These are phyloP conservation scores for Portevinia maculata DNA, from an alignment of 2,888 invertebrate species.

Conservation along the genomic window DNA sequence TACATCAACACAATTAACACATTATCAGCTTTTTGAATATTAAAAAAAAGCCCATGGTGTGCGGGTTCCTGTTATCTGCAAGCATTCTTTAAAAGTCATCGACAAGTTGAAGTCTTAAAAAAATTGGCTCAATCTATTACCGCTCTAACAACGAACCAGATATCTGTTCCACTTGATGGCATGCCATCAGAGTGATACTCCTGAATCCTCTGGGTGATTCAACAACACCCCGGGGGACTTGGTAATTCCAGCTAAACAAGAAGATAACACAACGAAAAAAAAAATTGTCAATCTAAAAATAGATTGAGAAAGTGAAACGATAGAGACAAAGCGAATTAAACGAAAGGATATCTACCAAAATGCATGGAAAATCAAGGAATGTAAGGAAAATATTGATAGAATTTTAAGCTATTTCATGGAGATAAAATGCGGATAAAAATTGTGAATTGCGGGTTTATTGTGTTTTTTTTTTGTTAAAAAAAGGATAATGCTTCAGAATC, in stretches of 20 bases:
- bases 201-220: not conserved
- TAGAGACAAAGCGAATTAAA: not conserved
- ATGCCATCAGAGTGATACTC: not conserved
- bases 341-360: constrained; percentile 18
- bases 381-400: constrained; percentile 66
- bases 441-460: constrained; percentile 69
- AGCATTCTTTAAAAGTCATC: no score
- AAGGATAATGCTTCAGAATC: constrained; percentile 64
- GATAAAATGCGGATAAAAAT: constrained; percentile 72
- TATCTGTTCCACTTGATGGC: not conserved
- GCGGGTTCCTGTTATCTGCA: no score
- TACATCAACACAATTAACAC: no score
- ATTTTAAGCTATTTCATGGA: constrained; percentile 69
- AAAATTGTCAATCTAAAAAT: constrained; percentile 53
- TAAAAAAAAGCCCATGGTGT: no score
- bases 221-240: not conserved
- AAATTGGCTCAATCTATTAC: not conserved
- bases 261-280: not conserved
- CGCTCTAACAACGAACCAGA: not conserved
- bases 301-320: constrained; percentile 52
- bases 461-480: constrained; percentile 64
- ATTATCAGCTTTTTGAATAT: no score
- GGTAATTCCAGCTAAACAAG: constrained; percentile 8
- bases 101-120: not conserved
- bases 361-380: constrained; percentile 15